Evolutionary conservation across 2,113 vertebrate genomes (phyloP).

Genomic region (Amblyornis subalaris): DNA sequence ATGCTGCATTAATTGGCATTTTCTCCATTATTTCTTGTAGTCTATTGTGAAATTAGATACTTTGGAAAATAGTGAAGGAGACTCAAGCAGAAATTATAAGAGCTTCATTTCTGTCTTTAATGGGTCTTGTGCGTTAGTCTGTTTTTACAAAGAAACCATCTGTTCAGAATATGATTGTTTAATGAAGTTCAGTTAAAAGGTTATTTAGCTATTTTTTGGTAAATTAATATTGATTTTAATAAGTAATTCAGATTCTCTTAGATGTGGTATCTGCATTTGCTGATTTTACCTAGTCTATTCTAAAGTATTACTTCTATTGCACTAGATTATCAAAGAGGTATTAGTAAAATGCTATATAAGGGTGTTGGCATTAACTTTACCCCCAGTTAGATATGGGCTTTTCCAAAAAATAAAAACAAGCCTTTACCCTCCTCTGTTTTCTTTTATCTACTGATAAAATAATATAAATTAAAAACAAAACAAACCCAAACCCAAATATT

Average conservation of each 20-base stretch:
- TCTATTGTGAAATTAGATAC: constrained; percentile 47
- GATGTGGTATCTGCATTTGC: constrained; percentile 54
- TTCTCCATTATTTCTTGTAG: constrained; percentile 51
- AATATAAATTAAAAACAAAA: background rate
- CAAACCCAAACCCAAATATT: background rate
- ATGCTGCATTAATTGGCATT: constrained; percentile 51
- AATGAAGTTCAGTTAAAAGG: constrained; percentile 34
- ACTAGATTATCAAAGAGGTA: constrained; percentile 65
- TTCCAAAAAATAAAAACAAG: constrained; percentile 43
- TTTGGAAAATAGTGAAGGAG: constrained; percentile 46
- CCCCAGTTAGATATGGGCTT: constrained; percentile 41
- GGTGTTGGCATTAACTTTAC: constrained; percentile 58
- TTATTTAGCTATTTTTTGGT: constrained; percentile 39
- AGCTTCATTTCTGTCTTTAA: constrained; percentile 38
- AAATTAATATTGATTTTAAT: constrained; percentile 36
- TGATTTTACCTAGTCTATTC: constrained; percentile 57
- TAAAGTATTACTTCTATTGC: constrained; percentile 61
- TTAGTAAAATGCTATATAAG: constrained; percentile 58
- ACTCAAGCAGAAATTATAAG: constrained; percentile 30
- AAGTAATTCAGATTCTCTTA: constrained; percentile 50
- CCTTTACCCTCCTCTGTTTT: constrained; percentile 77
- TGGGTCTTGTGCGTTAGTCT: constrained; percentile 6
- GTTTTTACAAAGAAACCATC: constrained; percentile 34
- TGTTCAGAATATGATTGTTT: constrained; percentile 37
- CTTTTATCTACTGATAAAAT: constrained; percentile 41